Conservation (phyloP, 2,797 vertebrate species). For the Distichodus sexfasciatus region DNA sequence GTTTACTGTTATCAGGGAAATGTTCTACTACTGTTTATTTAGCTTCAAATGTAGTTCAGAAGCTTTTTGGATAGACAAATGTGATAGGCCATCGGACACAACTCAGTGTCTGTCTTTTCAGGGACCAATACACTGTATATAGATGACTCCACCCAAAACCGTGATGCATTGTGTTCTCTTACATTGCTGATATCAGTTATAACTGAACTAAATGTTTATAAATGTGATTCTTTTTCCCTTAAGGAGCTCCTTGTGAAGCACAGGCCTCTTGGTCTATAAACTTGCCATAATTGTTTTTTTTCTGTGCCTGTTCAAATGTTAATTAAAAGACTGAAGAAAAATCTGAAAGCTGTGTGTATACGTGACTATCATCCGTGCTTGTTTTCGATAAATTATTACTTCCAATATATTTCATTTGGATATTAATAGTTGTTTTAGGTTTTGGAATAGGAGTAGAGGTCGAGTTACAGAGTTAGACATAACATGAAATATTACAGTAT, state of each 20-base stretch:
- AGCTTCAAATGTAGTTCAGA: slow-evolving; percentile 19
- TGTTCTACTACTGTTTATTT: slow-evolving; percentile 37
- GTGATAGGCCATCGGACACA: slow-evolving; percentile 50
- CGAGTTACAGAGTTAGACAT: too few species aligned
- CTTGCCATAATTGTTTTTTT: slow-evolving; percentile 65
- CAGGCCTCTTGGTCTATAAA: slow-evolving; percentile 61
- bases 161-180: slow-evolving; percentile 37
- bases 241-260: slow-evolving; percentile 45
- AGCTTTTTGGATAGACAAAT: slow-evolving; percentile 49
- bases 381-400: too few species aligned
- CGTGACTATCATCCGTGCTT: too few species aligned
- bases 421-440: too few species aligned
- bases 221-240: slow-evolving; percentile 40
- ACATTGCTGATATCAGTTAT: slow-evolving; percentile 48
- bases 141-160: slow-evolving; percentile 48
- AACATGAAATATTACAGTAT: too few species aligned
- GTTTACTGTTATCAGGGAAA: slow-evolving; percentile 61
- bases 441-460: too few species aligned
- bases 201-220: slow-evolving; percentile 50
- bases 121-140: slow-evolving; percentile 68
- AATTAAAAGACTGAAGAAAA: slow-evolving; percentile 73
- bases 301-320: slow-evolving; percentile 61
- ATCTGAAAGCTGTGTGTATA: slow-evolving; percentile 32
- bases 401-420: too few species aligned
- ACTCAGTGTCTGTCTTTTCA: slow-evolving; percentile 68